Percentiles rank a stretch among this genome's conserved stretches.
Evolutionary conservation across 2,113 vertebrate species (phyloP).

Genomic region (Balaeniceps rex): DNA sequence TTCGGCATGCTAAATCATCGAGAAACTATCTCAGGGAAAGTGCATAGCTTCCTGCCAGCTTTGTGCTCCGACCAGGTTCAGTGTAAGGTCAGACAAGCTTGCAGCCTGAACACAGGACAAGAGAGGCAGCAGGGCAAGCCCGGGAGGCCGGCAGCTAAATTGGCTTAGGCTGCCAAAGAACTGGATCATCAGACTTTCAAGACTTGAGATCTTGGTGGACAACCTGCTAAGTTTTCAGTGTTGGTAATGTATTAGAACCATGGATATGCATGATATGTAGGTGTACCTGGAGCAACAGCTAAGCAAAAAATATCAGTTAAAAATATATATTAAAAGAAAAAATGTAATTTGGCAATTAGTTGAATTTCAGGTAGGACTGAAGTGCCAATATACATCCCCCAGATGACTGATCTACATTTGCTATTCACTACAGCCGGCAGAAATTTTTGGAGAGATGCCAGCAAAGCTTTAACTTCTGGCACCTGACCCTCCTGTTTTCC

Average conservation of each 20-base stretch:
- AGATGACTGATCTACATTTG: not conserved
- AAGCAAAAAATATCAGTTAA: not conserved
- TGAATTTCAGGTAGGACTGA: not conserved
- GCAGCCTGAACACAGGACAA: not conserved
- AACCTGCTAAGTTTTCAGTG: not conserved
- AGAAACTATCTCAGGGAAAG: slow-evolving; percentile 8
- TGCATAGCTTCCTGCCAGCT: slow-evolving; percentile 9
- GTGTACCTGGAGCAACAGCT: not conserved
- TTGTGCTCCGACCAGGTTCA: slow-evolving; percentile 26
- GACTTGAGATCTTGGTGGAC: not conserved
- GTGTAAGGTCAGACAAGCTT: slow-evolving; percentile 40
- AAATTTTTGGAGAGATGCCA: not conserved
- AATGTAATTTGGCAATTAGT: not conserved
- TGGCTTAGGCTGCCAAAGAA: not conserved
- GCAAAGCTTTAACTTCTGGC: not conserved
- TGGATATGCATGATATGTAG: not conserved
- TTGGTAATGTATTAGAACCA: not conserved
- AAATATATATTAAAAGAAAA: not conserved
- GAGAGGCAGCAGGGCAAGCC: slow-evolving; percentile 8
- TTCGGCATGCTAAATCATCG: slow-evolving; percentile 7
- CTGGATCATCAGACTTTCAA: not conserved
- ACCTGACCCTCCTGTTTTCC: not conserved
- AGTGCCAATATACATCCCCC: not conserved
- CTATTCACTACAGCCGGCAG: not conserved
- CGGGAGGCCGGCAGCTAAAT: not conserved